Evolutionary conservation across 2,113 vertebrate genomes (phyloP), one percentile per base, ranked within the genome.

Genomic region (Narcine bancroftii): DNA sequence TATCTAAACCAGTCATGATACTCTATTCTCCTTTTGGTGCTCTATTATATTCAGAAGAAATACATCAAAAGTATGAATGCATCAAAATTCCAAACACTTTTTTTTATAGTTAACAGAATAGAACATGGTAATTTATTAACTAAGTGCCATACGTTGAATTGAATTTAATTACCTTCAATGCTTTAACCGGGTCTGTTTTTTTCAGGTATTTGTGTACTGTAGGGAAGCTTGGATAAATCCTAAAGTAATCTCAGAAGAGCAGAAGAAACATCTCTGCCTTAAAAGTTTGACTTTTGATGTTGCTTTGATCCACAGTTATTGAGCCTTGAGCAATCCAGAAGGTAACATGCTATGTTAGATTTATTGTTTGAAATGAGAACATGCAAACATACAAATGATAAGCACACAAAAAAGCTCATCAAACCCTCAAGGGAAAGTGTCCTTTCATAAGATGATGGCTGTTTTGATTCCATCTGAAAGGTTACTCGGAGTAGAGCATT

Each of bases 161-260:
- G 69, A 71, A 72, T 7, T 72, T 33, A 72, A 29, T n/a, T 75
- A 2, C 33, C 2, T 39, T 17, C n/a, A 53, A 63, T 63, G n/a
- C 4, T 19, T 87, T 75, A 75, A 75, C 24, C 13, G 0, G 5
- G 24, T 4, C 26, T 91, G 79, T 11, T 42, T 33, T 11, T 91
- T 91, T 71, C 24, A 96, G 95, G 94, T 95, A 0, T 95, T 95
- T 6, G 94, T 94, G 91, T 95, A 95, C 19, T 94, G 94, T 76
- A 95, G 95, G 92, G 95, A 95, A 76, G 92, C 72, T 0, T 94
- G 94, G 94, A 92, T 95, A 93, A 92, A 93, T 92, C 95, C 95
- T 39, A 83, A 93, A 4, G 65, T 94, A 89, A 94, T 92, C 65
- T 33, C 66, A 60, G 89, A 75, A 81, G 93, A 95, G 72, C 93